These are phyloP conservation scores for Nothura maculosa DNA, from an alignment of 2,797 vertebrate genomes.

Conservation along the genomic window DNA sequence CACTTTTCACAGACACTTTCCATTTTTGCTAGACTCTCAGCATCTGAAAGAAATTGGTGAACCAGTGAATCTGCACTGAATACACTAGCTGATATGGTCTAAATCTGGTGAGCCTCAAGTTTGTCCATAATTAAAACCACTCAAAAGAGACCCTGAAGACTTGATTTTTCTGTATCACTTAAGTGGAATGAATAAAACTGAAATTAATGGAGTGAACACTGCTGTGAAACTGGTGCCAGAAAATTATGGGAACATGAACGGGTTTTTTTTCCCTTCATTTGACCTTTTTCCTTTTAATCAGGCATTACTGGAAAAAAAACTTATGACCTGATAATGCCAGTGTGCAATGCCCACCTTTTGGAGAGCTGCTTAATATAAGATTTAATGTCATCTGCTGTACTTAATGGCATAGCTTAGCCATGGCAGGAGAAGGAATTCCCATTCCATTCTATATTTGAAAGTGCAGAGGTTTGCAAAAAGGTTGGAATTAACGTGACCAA, in stretches of 20 bases:
- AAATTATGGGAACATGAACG: not conserved
- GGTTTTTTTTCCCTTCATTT: constrained; percentile 18
- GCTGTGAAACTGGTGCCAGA: not conserved
- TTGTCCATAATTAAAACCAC: not conserved
- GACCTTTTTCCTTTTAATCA: constrained; percentile 4
- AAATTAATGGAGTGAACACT: not conserved
- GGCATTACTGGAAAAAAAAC: not conserved
- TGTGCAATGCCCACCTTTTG: not conserved
- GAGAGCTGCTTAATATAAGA: not conserved
- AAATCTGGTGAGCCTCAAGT: not conserved
- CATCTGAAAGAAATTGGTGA: not conserved
- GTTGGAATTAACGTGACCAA: not conserved
- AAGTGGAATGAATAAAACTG: not conserved
- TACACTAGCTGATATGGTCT: not conserved
- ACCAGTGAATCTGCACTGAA: not conserved
- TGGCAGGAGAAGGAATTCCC: not conserved
- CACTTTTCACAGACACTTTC: no score
- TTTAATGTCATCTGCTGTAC: not conserved
- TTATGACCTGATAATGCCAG: not conserved
- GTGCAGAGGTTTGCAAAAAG: not conserved
- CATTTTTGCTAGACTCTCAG: not conserved
- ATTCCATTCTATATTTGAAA: not conserved
- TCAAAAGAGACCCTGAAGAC: not conserved
- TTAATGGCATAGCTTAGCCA: not conserved
- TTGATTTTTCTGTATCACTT: not conserved